These are phyloP conservation scores for Nestor notabilis DNA, from an alignment of 2,113 vertebrate genomes.

Conservation along the genomic window DNA sequence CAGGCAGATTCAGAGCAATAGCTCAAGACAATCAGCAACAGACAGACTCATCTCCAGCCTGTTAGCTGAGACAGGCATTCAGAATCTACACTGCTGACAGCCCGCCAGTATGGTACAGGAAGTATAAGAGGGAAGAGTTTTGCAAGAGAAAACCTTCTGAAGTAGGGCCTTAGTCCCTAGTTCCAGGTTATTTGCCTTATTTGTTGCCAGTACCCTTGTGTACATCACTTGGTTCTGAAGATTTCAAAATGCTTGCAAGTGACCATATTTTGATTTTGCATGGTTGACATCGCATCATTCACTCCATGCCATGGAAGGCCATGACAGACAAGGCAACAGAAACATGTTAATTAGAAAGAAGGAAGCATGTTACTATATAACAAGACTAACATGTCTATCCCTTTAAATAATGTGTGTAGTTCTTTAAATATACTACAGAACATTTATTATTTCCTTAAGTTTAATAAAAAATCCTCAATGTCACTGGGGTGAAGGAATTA, in stretches of 20 bases:
- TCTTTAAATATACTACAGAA: background rate
- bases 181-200: background rate
- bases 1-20: background rate
- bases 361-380: background rate
- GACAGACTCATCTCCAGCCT: background rate
- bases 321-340: background rate
- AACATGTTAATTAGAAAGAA: background rate
- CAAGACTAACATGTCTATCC: background rate
- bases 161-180: background rate
- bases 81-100: background rate
- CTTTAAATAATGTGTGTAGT: background rate
- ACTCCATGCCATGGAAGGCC: background rate
- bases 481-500: background rate
- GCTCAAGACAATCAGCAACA: background rate
- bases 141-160: background rate
- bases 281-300: background rate
- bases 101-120: background rate
- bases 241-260: background rate
- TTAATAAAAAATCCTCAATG: background rate
- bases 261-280: background rate
- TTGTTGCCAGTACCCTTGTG: background rate
- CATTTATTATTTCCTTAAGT: background rate
- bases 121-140: background rate
- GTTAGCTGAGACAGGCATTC: background rate
- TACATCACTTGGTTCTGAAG: background rate